Evolutionary conservation across 1,140 invertebrate species (phyloP).

Genomic region (Alviniconcha marisindica): DNA sequence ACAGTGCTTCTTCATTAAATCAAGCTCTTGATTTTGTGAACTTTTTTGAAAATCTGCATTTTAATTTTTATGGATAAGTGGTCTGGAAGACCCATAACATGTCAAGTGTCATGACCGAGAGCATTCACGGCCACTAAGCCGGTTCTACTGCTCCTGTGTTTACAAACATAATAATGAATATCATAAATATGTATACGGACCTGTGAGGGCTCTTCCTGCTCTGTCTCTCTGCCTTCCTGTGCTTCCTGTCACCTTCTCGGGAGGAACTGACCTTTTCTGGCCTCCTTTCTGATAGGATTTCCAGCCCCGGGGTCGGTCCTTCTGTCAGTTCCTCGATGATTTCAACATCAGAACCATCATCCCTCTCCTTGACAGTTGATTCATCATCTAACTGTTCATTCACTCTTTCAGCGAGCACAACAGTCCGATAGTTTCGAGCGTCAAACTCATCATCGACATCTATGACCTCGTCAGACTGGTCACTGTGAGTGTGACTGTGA

Average conservation of each 20-base stretch:
- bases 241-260: constrained; percentile 49
- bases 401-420: constrained; percentile 42
- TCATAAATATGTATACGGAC: no score
- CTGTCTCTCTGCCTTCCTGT: constrained; percentile 70
- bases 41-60: no score
- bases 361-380: constrained; percentile 28
- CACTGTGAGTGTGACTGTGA: not conserved
- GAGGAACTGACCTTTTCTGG: not conserved
- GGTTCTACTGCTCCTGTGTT: no score
- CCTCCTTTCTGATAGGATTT: not conserved
- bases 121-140: no score
- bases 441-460: constrained; percentile 47
- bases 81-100: no score
- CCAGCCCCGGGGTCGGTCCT: not conserved
- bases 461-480: constrained; percentile 36
- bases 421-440: not conserved
- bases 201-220: constrained; percentile 41
- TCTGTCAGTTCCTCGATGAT: constrained; percentile 45
- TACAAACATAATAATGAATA: no score
- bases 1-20: no score
- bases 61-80: no score
- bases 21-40: no score
- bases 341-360: constrained; percentile 46
- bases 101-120: no score
- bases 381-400: constrained; percentile 27